Base-by-base conservation (phyloP, 2,797 vertebrate species). In the Gallinago nigripennis region DNA sequence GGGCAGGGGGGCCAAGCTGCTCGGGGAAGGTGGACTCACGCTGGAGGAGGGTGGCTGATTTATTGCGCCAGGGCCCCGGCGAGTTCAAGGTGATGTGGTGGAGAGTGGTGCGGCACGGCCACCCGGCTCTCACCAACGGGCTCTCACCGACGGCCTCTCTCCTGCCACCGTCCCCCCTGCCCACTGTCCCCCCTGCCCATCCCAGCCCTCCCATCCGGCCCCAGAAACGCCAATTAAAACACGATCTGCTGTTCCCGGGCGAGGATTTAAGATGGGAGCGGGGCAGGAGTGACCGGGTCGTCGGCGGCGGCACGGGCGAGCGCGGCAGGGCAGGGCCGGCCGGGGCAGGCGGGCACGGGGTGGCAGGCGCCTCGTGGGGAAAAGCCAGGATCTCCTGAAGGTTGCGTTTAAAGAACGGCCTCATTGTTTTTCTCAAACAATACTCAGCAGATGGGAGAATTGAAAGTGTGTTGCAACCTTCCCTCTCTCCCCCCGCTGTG, bases 391-490 rank as follows among this genome's bases (percentile, higher is more conserved):
- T 75, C 90, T 91, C 89, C 91, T 15, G n/a, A 94, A 96, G 95
- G 94, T 81, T 93, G 61, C 61, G 19, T 69, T 92, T 91, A 79
- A 91, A 96, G 95, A 96, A 96, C 86, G 41, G 95, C 79, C 92
- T 91, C 95, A 96, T 97, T 97, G 96, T 97, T 96, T 94, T 94
- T 88, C 94, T 90, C 84, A 91, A 96, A 97, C 95, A 97, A 96
- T 96, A 94, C 92, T 80, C 84, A 83, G 96, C 94, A 96, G 95
- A 96, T 94, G 95, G 93, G 94, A 97, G 95, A 96, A 96, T 71
- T 89, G 96, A 94, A 96, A 94, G 92, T 86, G 91, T 96, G 94
- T 96, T 95, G 96, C 92, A 96, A 95, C 96, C 85, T 95, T 90
- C 95, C 84, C 88, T 79, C 89, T 82, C 86, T 91, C 91, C 92